A percentile compares a stretch with the other conserved stretches of the same genome.
phyloP scores from a whole-genome alignment of 2,797 vertebrate species.

The Lutjanus argentimaculatus region DNA sequence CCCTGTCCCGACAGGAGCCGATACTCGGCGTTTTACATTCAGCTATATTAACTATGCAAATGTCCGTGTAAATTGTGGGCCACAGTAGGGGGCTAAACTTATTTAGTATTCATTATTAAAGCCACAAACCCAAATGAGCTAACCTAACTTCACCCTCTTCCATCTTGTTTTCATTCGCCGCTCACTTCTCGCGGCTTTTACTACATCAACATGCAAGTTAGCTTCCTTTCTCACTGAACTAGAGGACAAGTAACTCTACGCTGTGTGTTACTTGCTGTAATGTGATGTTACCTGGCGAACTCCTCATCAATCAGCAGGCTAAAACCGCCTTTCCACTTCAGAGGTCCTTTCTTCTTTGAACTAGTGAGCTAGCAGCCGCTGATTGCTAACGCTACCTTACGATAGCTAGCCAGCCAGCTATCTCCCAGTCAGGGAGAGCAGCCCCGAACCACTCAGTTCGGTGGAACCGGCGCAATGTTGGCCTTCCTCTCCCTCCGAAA shows the following conservation, averaged over 20 bases:
- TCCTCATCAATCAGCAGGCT: slow-evolving; percentile 31
- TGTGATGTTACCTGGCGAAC: slow-evolving; percentile 45
- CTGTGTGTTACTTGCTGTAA: not conserved
- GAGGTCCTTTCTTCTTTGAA: slow-evolving; percentile 65
- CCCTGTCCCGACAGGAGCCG: not conserved
- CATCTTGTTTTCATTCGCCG: slow-evolving; percentile 84
- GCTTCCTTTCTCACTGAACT: slow-evolving; percentile 38
- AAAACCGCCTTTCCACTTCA: slow-evolving; percentile 42
- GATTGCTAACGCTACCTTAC: slow-evolving; percentile 63
- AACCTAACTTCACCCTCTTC: slow-evolving; percentile 77
- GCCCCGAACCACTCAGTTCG: slow-evolving; percentile 64
- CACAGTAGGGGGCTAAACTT: not conserved
- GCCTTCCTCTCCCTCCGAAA: slow-evolving; percentile 33
- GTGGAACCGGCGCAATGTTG: slow-evolving; percentile 48
- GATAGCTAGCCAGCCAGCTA: slow-evolving; percentile 77
- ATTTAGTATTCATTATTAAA: slow-evolving; percentile 47
- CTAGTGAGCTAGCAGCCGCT: slow-evolving; percentile 61
- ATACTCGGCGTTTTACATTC: not conserved
- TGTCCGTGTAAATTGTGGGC: not conserved
- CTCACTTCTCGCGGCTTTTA: slow-evolving; percentile 83
- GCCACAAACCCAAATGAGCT: slow-evolving; percentile 63
- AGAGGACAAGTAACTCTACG: slow-evolving; percentile 8
- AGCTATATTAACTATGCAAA: slow-evolving; percentile 19
- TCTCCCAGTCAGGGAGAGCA: slow-evolving; percentile 81
- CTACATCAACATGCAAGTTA: slow-evolving; percentile 69